phyloP scores from a whole-genome alignment of 2,113 vertebrate genomes.

The Mesoclemmys tuberculata region DNA sequence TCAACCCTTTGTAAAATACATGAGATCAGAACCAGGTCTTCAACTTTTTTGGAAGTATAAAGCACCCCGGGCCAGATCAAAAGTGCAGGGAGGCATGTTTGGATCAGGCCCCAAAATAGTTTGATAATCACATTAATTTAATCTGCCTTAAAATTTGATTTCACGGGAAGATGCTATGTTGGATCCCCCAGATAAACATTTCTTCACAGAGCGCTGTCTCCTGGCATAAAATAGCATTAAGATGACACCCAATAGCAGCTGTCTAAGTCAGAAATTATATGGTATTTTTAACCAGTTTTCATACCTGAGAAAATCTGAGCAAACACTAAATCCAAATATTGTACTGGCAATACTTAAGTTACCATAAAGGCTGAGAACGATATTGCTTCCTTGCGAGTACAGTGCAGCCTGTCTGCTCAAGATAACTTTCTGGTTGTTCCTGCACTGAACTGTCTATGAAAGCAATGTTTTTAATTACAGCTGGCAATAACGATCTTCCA shows the following conservation, averaged over 20 bases:
- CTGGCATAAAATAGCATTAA: neutral
- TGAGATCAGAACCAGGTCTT: neutral
- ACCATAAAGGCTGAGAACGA: neutral
- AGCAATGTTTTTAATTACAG: conserved; percentile 1
- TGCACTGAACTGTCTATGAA: neutral
- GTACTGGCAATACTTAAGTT: neutral
- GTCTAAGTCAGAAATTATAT: neutral
- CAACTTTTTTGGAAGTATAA: neutral
- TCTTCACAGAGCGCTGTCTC: rapidly evolving
- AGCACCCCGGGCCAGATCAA: neutral
- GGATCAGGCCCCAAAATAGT: conserved; percentile 17
- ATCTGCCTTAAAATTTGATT: neutral
- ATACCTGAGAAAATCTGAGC: neutral
- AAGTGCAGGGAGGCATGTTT: neutral
- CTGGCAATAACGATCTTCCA: conserved; percentile 7
- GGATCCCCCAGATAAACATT: rapidly evolving
- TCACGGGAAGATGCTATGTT: neutral
- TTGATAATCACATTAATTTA: neutral
- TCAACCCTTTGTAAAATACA: neutral
- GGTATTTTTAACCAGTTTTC: neutral
- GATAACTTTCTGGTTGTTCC: neutral
- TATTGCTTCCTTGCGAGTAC: rapidly evolving
- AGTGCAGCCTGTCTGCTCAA: neutral
- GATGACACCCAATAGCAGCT: rapidly evolving
- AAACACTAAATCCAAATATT: neutral